phyloP scores from a whole-genome alignment of 92 coral and sea anemone genomes.

The Isaurus tuberculatus region DNA sequence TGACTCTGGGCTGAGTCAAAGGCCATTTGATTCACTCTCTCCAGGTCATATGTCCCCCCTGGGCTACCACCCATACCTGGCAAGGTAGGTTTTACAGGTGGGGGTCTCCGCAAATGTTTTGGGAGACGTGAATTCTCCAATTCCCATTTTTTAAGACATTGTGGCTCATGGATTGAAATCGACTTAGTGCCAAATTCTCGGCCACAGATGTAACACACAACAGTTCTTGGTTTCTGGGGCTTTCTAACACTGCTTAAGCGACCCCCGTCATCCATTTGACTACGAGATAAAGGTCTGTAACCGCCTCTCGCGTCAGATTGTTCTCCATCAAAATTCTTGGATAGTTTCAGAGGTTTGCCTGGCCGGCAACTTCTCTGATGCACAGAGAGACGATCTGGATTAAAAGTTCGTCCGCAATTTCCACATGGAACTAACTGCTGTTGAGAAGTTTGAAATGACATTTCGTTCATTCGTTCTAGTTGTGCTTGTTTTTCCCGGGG shows the following conservation, averaged over 20 bases:
- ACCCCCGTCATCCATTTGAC: slow-evolving; percentile 48
- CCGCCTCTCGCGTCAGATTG: slow-evolving; percentile 50
- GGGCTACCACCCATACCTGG: slow-evolving; percentile 79
- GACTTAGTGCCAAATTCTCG: slow-evolving; percentile 97
- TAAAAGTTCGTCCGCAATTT: slow-evolving; percentile 94
- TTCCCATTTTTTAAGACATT: slow-evolving; percentile 96
- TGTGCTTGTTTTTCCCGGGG: slow-evolving; percentile 74
- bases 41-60: slow-evolving; percentile 64
- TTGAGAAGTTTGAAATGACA: slow-evolving; percentile 88
- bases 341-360: slow-evolving; percentile 73
- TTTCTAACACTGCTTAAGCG: slow-evolving; percentile 59
- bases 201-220: slow-evolving; percentile 97
- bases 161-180: slow-evolving; percentile 96
- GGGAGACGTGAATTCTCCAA: slow-evolving; percentile 88
- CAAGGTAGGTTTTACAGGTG: slow-evolving; percentile 88
- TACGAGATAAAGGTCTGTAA: slow-evolving; percentile 42
- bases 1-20: slow-evolving; percentile 87
- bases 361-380: slow-evolving; percentile 95
- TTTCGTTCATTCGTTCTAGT: slow-evolving; percentile 91
- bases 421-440: slow-evolving; percentile 89
- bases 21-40: slow-evolving; percentile 85
- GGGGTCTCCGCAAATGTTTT: slow-evolving; percentile 81
- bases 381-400: slow-evolving; percentile 90
- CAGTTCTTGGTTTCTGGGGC: slow-evolving; percentile 87
- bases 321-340: slow-evolving; percentile 72